Percentiles rank a stretch among this genome's conserved stretches.
These are phyloP conservation scores for Pyxicephalus adspersus DNA, from an alignment of 2,113 vertebrate species.

Conservation along the genomic window DNA sequence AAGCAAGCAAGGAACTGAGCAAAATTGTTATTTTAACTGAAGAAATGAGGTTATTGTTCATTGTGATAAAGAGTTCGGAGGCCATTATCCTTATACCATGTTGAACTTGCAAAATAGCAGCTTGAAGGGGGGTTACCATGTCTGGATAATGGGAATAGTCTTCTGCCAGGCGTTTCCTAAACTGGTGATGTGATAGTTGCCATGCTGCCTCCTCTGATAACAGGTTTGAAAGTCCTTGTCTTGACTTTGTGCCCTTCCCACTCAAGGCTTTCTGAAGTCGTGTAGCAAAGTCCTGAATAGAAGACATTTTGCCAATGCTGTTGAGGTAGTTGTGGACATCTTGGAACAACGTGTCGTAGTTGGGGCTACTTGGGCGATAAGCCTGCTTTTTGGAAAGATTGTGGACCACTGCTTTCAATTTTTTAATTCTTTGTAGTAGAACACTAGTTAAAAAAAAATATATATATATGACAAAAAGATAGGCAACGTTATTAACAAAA, in stretches of 20 bases:
- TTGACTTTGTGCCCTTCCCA: slow-evolving; percentile 70
- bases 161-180: slow-evolving; percentile 80
- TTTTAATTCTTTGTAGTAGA: slow-evolving; percentile 84
- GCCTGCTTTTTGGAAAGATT: slow-evolving; percentile 89
- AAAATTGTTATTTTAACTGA: slow-evolving; percentile 74
- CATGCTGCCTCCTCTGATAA: slow-evolving; percentile 91
- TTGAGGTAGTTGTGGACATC: slow-evolving; percentile 88
- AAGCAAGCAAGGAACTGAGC: slow-evolving; percentile 77
- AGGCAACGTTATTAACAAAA: too few relatives aligned
- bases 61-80: slow-evolving; percentile 73
- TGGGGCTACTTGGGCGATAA: slow-evolving; percentile 78
- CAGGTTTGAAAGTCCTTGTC: slow-evolving; percentile 72
- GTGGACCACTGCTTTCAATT: slow-evolving; percentile 79
- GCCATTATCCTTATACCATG: slow-evolving; percentile 92
- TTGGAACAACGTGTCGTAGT: slow-evolving; percentile 84
- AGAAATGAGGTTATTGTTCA: slow-evolving; percentile 62
- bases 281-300: slow-evolving; percentile 83
- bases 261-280: slow-evolving; percentile 79
- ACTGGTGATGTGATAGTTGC: slow-evolving; percentile 91
- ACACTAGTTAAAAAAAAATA: slow-evolving; percentile 69
- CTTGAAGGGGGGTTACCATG: slow-evolving; percentile 76
- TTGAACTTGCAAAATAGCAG: slow-evolving; percentile 85
- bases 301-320: slow-evolving; percentile 80
- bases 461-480: too few relatives aligned
- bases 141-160: slow-evolving; percentile 87